Conservation (phyloP, 2,113 vertebrate genomes). For the Lagopus muta region DNA sequence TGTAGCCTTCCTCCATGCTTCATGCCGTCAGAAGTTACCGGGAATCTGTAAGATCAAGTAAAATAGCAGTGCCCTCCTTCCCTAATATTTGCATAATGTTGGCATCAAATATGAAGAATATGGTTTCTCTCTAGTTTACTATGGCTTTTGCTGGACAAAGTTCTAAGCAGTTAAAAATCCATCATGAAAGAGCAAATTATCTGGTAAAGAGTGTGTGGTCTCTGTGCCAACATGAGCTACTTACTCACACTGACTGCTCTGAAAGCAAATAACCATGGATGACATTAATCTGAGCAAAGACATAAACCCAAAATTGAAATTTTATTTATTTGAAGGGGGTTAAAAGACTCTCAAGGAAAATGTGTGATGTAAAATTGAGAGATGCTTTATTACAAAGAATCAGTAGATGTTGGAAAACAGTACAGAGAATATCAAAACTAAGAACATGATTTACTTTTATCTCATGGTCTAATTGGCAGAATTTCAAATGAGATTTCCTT, state of each 20-base stretch:
- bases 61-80: background rate
- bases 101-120: background rate
- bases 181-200: background rate
- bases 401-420: background rate
- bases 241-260: background rate
- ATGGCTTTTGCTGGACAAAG: background rate
- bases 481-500: background rate
- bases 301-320: background rate
- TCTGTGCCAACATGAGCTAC: background rate
- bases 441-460: background rate
- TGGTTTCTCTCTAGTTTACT: background rate
- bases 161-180: slow-evolving; percentile 13
- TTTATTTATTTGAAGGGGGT: background rate
- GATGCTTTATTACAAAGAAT: background rate
- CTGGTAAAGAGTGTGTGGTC: background rate
- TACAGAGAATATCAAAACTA: background rate
- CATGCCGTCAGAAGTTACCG: background rate
- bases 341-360: background rate
- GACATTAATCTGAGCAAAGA: background rate
- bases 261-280: background rate
- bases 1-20: background rate
- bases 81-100: background rate
- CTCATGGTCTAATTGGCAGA: background rate
- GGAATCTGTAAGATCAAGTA: background rate
- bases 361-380: background rate